Evolutionary conservation across 2,797 vertebrate species (phyloP).

Genomic region (Sebastes steindachneri): DNA sequence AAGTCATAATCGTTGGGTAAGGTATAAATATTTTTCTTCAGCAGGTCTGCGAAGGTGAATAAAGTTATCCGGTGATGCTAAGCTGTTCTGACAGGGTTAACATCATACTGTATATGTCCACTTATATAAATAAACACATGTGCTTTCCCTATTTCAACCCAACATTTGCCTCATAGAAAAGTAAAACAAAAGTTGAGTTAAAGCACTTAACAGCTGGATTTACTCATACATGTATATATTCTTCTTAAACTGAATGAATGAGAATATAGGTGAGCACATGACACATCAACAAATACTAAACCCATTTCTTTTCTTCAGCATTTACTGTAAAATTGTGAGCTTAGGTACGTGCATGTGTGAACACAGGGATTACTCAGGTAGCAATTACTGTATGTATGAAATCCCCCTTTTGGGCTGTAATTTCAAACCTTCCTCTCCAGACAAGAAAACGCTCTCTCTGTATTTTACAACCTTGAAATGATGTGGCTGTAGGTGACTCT

Average conservation of each 20-base stretch:
- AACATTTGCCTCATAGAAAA: conserved; percentile 49
- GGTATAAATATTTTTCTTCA: conserved; percentile 63
- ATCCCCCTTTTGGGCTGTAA: conserved; percentile 66
- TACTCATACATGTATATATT: background rate
- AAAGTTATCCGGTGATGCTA: conserved; percentile 53
- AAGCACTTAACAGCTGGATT: conserved; percentile 41
- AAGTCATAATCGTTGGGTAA: conserved; percentile 51
- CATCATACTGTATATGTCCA: conserved; percentile 48
- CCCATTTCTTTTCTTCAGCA: background rate
- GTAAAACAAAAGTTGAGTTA: conserved; percentile 47
- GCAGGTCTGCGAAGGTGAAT: conserved; percentile 49
- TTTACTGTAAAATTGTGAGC: background rate
- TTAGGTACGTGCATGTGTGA: conserved; percentile 29
- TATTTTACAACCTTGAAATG: conserved; percentile 66
- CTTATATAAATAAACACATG: conserved; percentile 70
- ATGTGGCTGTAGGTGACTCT: conserved; percentile 59
- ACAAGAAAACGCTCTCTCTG: conserved; percentile 63
- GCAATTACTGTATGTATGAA: conserved; percentile 74
- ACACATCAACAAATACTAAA: background rate
- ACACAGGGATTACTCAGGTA: conserved; percentile 64
- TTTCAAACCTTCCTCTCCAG: conserved; percentile 71
- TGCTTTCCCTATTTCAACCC: conserved; percentile 34
- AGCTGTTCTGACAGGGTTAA: conserved; percentile 66
- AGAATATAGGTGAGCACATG: background rate
- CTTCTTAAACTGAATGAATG: background rate